Evolutionary conservation across 2,113 vertebrate species (phyloP), one percentile per base, ranked within the genome.

Genomic region (Nycticryphes semicollaris): DNA sequence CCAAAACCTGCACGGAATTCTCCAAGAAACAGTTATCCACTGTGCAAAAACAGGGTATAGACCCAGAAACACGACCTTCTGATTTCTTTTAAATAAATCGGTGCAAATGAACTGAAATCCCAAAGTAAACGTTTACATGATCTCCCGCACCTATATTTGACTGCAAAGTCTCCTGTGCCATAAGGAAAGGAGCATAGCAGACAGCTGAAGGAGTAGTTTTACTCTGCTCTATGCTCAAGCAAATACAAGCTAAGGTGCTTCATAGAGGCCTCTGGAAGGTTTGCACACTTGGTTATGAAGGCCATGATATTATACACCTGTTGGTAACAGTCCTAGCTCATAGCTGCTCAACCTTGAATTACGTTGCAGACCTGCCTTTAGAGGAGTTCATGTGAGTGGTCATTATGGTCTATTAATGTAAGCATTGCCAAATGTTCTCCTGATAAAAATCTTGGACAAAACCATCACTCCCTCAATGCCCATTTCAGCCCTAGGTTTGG

Each of bases 181-280:
- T 9, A 14, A 45, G 23, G 21, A 83, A 14, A 45, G 23, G 21
- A 83, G 19, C 43, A 6, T 4, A 37, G 67, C 51, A 81, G 54
- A 15, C 12, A 24, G 23, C 37, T 60, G 53, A 39, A 80, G 63
- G 19, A 64, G 24, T 3, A 27, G 8, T 31, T 91, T 27, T 45
- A 12, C 15, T 63, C 24, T 37, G 43, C n/a, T 45, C 48, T n/a
- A 0, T 0, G 0, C 15, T 81, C 30, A 47, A 35, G 27, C 14
- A 33, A 6, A 30, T 48, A 6, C 1, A 25, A 41, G 41, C 24
- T 67, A 16, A 70, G 87, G 5, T 75, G 66, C 5, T 67, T 85
- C 31, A 7, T 5, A 31, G 30, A 66, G 53, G 45, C 12, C 27
- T 37, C 15, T 25, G 22, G 13, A 22, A 72, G 51, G 8, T 83